Conservation (phyloP, 2,113 vertebrate species). For the Oryzias javanicus region DNA sequence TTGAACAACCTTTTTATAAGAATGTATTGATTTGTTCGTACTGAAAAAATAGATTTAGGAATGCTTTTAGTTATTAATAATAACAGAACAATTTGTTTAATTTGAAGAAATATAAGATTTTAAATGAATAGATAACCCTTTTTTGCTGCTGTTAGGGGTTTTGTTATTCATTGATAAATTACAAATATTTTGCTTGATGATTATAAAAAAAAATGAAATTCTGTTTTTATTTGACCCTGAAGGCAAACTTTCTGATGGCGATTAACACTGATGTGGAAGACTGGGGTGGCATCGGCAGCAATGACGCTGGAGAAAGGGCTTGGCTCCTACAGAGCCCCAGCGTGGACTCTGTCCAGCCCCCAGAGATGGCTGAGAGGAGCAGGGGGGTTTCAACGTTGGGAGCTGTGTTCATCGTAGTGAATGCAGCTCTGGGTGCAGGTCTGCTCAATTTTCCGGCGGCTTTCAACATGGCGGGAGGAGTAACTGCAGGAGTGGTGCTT, state of each 20-base stretch:
- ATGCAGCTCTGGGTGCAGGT: constrained; percentile 92
- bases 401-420: constrained; percentile 94
- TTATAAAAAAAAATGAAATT: neutral
- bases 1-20: no score
- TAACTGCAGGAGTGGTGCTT: constrained; percentile 83
- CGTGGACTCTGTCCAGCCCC: constrained; percentile 73
- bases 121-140: no score
- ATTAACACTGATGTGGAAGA: constrained; percentile 85
- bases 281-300: constrained; percentile 75
- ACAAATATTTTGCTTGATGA: no score
- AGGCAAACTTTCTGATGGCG: constrained; percentile 68
- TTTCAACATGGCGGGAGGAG: constrained; percentile 89
- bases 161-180: no score
- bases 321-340: constrained; percentile 91
- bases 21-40: no score
- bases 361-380: constrained; percentile 40
- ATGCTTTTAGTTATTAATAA: no score
- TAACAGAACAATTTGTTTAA: no score
- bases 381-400: constrained; percentile 73
- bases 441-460: constrained; percentile 96
- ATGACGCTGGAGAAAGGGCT: constrained; percentile 84
- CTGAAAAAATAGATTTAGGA: no score
- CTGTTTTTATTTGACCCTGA: neutral
- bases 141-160: no score
- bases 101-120: no score